These are phyloP conservation scores for Microtus montanus DNA, from an alignment of 2,113 vertebrate genomes.

Conservation along the genomic window DNA sequence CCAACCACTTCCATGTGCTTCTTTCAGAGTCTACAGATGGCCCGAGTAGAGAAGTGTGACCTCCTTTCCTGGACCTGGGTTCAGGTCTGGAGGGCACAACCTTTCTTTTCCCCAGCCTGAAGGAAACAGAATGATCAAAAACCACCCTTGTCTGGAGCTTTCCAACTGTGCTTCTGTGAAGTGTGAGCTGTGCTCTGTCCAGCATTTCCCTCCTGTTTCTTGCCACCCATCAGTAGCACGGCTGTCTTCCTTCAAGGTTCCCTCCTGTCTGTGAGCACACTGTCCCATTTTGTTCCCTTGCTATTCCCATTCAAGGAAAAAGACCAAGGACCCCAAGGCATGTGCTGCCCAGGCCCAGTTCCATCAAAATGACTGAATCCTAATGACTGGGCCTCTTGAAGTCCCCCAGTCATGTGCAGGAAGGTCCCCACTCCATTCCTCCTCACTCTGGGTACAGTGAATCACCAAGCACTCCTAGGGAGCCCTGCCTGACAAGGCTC, in stretches of 20 bases:
- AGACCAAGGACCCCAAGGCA: fast-evolving
- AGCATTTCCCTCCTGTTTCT: not conserved
- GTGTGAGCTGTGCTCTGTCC: no score
- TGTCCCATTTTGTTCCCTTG: not conserved
- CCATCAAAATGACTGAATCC: not conserved
- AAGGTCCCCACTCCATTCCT: no score
- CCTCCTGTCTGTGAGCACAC: not conserved
- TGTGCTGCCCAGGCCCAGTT: fast-evolving
- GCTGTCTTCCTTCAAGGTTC: not conserved
- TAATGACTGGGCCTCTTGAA: not conserved
- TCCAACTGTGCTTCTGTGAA: not conserved
- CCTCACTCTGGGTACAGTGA: not conserved
- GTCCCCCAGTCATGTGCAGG: not conserved
- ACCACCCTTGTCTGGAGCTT: not conserved
- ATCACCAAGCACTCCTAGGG: no score
- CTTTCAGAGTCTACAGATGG: not conserved
- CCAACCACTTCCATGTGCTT: no score
- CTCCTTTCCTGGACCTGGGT: not conserved
- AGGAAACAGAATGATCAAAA: not conserved
- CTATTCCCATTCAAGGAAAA: no score
- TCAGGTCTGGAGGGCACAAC: not conserved
- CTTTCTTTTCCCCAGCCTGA: not conserved
- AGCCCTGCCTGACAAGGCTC: not conserved
- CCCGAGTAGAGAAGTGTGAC: not conserved
- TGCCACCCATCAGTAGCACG: not conserved